phyloP scores from a whole-genome alignment of 2,113 vertebrate species.

The Azemiops feae region DNA sequence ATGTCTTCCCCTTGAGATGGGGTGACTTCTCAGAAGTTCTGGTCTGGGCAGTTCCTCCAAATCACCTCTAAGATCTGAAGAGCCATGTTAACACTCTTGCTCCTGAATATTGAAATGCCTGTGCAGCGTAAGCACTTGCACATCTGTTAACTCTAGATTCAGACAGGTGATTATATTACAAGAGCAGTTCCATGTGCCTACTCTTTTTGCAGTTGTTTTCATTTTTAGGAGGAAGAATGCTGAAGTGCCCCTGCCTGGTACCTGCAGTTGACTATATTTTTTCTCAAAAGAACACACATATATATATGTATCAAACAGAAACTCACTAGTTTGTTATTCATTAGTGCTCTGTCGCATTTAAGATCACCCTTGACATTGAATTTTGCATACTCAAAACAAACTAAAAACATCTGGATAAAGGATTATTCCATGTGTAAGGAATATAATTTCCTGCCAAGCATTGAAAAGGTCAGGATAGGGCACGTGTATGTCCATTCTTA shows the following conservation, averaged over 20 bases:
- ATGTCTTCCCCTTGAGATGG: too few species aligned
- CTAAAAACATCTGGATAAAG: background rate
- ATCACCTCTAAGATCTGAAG: background rate
- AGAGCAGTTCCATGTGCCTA: background rate
- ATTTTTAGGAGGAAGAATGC: background rate
- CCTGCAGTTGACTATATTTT: background rate
- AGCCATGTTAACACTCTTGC: background rate
- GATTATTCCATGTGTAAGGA: background rate
- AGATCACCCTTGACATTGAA: background rate
- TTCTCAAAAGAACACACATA: background rate
- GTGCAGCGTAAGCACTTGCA: background rate
- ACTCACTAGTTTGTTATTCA: background rate
- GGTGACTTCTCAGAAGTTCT: background rate
- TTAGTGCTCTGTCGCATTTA: background rate
- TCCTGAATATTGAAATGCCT: background rate
- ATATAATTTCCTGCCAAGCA: background rate
- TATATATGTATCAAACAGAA: background rate
- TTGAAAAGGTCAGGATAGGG: background rate
- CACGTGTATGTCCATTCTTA: background rate
- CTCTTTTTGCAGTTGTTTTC: background rate
- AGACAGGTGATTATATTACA: background rate
- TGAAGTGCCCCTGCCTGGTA: background rate
- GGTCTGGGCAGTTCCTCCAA: background rate
- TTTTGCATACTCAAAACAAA: background rate
- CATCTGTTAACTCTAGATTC: too few species aligned